Base-by-base conservation (phyloP, 2,797 vertebrate genomes). In the Miichthys miiuy region DNA sequence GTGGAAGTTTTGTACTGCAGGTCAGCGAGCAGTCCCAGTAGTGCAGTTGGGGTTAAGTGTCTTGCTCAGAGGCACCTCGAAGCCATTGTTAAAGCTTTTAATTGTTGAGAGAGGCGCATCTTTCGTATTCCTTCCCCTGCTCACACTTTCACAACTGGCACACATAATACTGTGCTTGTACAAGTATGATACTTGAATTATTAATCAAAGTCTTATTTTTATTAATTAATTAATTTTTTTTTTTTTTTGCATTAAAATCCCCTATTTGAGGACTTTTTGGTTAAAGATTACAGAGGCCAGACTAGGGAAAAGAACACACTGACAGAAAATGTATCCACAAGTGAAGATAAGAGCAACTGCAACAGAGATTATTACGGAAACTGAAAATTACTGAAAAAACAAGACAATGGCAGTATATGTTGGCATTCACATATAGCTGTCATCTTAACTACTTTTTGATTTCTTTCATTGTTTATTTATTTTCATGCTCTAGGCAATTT, bases 1-100 rank as follows among this genome's bases (percentile, higher is more conserved):
- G 38, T 54, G 6, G 18, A 79, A 50, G 27, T 46, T 74, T 69
- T 47, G 20, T 55, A 2, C 67, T 34, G 17, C 38, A 57, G 75
- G 73, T 88, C 77, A 86, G 38, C 48, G 47, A 69, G 16, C 9
- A 66, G 66, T 77, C 83, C 77, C 77, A 4, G 1, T 9, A n/a
- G 75, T 69, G 74, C 58, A 25, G 68, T 69, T 34, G 16, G 50
- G 68, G 82, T 88, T 80, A 78, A 78, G 63, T 67, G 63, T 72
- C 46, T 56, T 20, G 44, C 79, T 88, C 42, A 23, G 51, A 67
- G 63, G 75, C 63, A 47, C 71, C 74, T 80, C 11, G 0, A 73
- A 80, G 75, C 50, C 42, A 38, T 44, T 72, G 50, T 65, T 66
- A 61, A 67, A 58, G 50, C 48, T 79, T 52, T 67, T 85, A 75